Percentiles rank a stretch among this genome's conserved stretches.
Evolutionary conservation across 92 coral and sea anemone species (phyloP).

Genomic region (Micromussa lordhowensis): DNA sequence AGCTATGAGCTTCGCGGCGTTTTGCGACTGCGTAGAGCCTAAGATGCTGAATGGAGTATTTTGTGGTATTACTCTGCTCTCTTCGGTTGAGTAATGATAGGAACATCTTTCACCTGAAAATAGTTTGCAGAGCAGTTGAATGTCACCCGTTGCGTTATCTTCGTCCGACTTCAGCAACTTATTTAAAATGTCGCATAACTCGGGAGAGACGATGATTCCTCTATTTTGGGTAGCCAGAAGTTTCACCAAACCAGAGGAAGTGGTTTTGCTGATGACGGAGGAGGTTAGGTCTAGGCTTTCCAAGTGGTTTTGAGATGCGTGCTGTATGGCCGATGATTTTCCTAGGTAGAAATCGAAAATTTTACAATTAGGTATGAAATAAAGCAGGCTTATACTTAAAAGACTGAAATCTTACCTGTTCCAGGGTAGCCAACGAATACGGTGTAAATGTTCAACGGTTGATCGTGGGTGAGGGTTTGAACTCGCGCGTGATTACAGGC

Average conservation of each 20-base stretch:
- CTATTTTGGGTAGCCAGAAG: slow-evolving; percentile 14
- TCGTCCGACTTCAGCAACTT: slow-evolving; percentile 41
- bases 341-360: slow-evolving; percentile 6
- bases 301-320: slow-evolving; percentile 16
- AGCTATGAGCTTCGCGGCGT: too few relatives aligned
- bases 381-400: too few relatives aligned
- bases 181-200: slow-evolving; percentile 54
- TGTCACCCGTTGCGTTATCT: slow-evolving; percentile 43
- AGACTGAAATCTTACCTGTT: too few relatives aligned
- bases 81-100: too few relatives aligned
- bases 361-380: too few relatives aligned
- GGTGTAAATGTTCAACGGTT: not conserved
- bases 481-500: slow-evolving; percentile 1
- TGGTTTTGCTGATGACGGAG: slow-evolving; percentile 52
- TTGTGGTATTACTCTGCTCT: too few relatives aligned
- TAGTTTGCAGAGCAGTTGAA: slow-evolving; percentile 64
- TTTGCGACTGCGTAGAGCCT: too few relatives aligned
- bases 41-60: too few relatives aligned
- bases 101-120: slow-evolving; percentile 52
- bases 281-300: slow-evolving; percentile 38
- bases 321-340: too few relatives aligned
- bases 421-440: too few relatives aligned
- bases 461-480: slow-evolving; percentile 5
- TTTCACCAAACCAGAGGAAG: slow-evolving; percentile 19
- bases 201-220: slow-evolving; percentile 55